Evolutionary conservation across 2,888 invertebrate species (phyloP), one percentile per base, ranked within the genome.

Genomic region (Baronia brevicornis): DNA sequence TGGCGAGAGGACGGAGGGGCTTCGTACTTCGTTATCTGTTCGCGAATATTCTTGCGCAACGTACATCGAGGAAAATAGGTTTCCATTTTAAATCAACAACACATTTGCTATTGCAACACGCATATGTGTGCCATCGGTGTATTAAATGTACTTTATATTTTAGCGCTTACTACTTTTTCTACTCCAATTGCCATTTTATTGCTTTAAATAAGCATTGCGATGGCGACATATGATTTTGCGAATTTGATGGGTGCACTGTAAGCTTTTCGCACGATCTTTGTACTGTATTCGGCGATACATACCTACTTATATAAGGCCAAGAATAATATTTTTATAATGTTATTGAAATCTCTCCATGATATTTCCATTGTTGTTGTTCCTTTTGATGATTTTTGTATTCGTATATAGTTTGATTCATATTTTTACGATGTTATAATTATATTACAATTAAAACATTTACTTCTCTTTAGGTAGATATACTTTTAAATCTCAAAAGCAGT

Each of bases 31-130:
- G 67, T 69, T 79, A 79, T 78, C 77, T 72, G 67, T 82, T 80
- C 70, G 82, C 82, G 80, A 84, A 82, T 78, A 79, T 73, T 62
- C 55, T 82, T 82, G 70, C 74, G 71, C 69, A 80, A 80, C 39
- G 75, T 80, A 82, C 84, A 77, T 32, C 49, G 46, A 62, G 61
- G 60, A 57, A 69, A 79, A 80, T 67, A 75, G 63, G 75, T 82
- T 77, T 54, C 49, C 54, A 57, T 46, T 44, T 54, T 38, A 48
- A 50, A 38, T 47, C 29, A 52, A 47, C 47, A 57, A 60, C 51
- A 52, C 34, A 33, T 33, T 37, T 36, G 34, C 49, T 55, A 46
- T 38, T 39, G 47, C 46, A 46, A 48, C 43, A 48, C 33, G 19
- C 25, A 3, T 39, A 11, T 31, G 19, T 7, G 9, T 3, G 42